Evolutionary conservation across 2,797 vertebrate genomes (phyloP).

Genomic region (Lutjanus argentimaculatus): DNA sequence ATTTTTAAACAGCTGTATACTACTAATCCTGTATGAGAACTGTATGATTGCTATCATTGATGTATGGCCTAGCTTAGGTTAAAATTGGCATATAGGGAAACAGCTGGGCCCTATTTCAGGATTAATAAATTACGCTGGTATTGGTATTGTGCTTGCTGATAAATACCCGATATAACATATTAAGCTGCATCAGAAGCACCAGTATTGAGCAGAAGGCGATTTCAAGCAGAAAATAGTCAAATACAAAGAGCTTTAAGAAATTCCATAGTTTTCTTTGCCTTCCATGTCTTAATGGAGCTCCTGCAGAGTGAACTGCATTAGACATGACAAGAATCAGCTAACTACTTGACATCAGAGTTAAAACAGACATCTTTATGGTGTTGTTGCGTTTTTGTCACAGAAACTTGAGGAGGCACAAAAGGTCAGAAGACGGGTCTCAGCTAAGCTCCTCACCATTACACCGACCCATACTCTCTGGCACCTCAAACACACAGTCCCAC

Average conservation of each 20-base stretch:
- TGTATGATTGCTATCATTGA: too few relatives aligned
- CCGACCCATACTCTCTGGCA: slow-evolving; percentile 14
- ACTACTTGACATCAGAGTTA: not conserved
- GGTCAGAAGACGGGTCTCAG: slow-evolving; percentile 7
- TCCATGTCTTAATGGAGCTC: not conserved
- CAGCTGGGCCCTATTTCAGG: too few relatives aligned
- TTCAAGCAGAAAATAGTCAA: not conserved
- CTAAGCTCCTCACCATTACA: slow-evolving; percentile 25
- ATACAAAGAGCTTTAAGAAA: not conserved
- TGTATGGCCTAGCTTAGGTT: too few relatives aligned
- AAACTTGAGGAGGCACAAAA: slow-evolving; percentile 11
- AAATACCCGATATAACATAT: too few relatives aligned
- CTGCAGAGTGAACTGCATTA: not conserved
- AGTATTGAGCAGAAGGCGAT: not conserved
- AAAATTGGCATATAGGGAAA: too few relatives aligned
- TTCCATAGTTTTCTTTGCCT: not conserved
- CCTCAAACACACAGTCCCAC: slow-evolving; percentile 11
- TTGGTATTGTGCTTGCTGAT: too few relatives aligned
- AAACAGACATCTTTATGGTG: not conserved
- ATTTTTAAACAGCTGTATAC: too few relatives aligned
- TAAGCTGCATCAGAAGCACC: too few relatives aligned
- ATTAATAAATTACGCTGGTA: too few relatives aligned
- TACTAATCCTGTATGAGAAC: too few relatives aligned
- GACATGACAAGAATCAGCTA: not conserved
- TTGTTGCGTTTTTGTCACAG: not conserved